Evolutionary conservation across 2,888 invertebrate species (phyloP).

Genomic region (Scelioninae gen. 1): DNA sequence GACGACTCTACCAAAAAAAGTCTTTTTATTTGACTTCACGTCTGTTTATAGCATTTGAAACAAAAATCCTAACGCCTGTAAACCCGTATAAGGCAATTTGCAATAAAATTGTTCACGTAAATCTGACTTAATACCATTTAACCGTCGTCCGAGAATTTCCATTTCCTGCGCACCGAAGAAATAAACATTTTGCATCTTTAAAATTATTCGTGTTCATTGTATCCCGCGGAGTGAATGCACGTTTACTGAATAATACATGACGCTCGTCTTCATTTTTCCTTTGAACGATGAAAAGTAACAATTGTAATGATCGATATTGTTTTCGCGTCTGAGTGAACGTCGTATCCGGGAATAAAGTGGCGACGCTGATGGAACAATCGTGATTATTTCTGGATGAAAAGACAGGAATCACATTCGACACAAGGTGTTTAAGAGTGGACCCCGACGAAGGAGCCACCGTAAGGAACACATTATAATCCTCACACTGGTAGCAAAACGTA

Average conservation of each 20-base stretch:
- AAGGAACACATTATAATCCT: conserved; percentile 65
- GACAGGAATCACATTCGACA: conserved; percentile 48
- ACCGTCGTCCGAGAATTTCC: conserved; percentile 37
- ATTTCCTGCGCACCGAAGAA: conserved; percentile 29
- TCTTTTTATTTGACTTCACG: conserved; percentile 28
- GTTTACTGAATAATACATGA: conserved; percentile 59
- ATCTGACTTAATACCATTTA: conserved; percentile 57
- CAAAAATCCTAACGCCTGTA: conserved; percentile 18
- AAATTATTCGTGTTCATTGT: conserved; percentile 57
- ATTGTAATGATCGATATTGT: conserved; percentile 60
- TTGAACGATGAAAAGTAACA: conserved; percentile 17
- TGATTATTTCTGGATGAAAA: conserved; percentile 39
- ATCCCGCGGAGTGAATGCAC: conserved; percentile 33
- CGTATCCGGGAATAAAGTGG: conserved; percentile 14
- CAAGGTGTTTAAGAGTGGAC: conserved; percentile 46
- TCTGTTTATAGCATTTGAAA: conserved; percentile 11
- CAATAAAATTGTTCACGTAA: conserved; percentile 57
- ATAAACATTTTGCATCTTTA: conserved; percentile 45
- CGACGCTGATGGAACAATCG: conserved; percentile 39
- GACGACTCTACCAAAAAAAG: background rate
- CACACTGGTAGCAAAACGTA: conserved; percentile 52
- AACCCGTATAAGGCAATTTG: conserved; percentile 45
- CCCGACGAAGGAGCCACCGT: conserved; percentile 28
- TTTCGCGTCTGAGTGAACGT: conserved; percentile 15
- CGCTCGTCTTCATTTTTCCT: conserved; percentile 29